Evolutionary conservation across 2,888 invertebrate genomes (phyloP).

Genomic region (Phortica magna): DNA sequence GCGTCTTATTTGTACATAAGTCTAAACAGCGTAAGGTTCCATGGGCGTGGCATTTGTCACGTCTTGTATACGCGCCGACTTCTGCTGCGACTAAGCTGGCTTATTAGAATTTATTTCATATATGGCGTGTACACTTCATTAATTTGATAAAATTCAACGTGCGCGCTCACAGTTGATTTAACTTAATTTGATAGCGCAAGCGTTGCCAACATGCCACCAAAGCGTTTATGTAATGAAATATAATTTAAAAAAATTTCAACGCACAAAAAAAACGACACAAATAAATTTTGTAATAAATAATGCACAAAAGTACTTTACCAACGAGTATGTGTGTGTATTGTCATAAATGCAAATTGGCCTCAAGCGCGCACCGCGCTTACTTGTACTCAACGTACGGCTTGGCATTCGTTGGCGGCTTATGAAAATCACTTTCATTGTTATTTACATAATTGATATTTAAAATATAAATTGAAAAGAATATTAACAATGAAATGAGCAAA

Average conservation of each 20-base stretch:
- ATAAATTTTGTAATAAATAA: neutral
- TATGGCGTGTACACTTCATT: constrained; percentile 51
- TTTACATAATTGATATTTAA: constrained; percentile 69
- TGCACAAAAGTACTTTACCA: neutral
- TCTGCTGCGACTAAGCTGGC: constrained; percentile 36
- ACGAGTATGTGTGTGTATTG: neutral
- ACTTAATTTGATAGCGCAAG: constrained; percentile 38
- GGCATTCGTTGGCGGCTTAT: constrained; percentile 52
- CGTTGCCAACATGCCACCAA: neutral
- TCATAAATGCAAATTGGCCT: constrained; percentile 54
- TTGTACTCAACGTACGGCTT: neutral
- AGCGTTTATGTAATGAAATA: neutral
- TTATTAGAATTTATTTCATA: constrained; percentile 55
- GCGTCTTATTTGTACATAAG: too few species aligned
- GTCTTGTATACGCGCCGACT: too few species aligned
- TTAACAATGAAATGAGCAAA: constrained; percentile 14
- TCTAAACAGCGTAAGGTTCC: neutral
- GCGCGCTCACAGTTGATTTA: constrained; percentile 54
- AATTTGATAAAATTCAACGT: constrained; percentile 61
- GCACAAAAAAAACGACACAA: neutral
- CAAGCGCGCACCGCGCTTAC: constrained; percentile 12
- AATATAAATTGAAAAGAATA: constrained; percentile 55
- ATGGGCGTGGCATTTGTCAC: neutral
- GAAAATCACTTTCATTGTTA: constrained; percentile 52
- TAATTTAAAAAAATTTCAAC: constrained; percentile 7